Evolutionary conservation across 2,797 vertebrate species (phyloP).

Genomic region (Catharus ustulatus): DNA sequence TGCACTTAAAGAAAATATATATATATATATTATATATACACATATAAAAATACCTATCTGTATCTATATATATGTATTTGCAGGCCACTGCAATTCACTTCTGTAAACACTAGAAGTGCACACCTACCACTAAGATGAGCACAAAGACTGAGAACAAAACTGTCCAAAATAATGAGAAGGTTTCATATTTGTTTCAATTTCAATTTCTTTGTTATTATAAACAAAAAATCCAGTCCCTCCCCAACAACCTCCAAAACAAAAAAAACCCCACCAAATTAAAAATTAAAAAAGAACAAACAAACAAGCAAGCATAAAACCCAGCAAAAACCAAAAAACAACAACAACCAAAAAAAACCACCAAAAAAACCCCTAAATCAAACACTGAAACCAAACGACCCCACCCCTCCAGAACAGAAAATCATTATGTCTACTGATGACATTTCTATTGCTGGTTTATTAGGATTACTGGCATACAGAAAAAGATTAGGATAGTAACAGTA

Average conservation of each 20-base stretch:
- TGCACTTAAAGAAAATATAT: background rate
- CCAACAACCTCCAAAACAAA: background rate
- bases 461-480: background rate
- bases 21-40: background rate
- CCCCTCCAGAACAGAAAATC: fast-evolving
- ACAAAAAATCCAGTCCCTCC: background rate
- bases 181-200: background rate
- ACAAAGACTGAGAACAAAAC: background rate
- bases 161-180: background rate
- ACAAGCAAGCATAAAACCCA: background rate
- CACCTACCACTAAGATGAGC: background rate
- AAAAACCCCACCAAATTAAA: background rate
- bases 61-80: background rate
- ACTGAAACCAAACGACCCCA: too few relatives aligned
- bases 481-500: background rate
- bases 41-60: fast-evolving
- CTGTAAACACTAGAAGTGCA: background rate
- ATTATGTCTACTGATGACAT: background rate
- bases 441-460: background rate
- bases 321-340: background rate
- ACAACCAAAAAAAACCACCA: background rate
- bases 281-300: background rate
- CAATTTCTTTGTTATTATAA: background rate
- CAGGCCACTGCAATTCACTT: background rate
- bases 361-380: too few relatives aligned